Evolutionary conservation across 1,140 invertebrate genomes (phyloP).

Genomic region (Psilanteris sp.): DNA sequence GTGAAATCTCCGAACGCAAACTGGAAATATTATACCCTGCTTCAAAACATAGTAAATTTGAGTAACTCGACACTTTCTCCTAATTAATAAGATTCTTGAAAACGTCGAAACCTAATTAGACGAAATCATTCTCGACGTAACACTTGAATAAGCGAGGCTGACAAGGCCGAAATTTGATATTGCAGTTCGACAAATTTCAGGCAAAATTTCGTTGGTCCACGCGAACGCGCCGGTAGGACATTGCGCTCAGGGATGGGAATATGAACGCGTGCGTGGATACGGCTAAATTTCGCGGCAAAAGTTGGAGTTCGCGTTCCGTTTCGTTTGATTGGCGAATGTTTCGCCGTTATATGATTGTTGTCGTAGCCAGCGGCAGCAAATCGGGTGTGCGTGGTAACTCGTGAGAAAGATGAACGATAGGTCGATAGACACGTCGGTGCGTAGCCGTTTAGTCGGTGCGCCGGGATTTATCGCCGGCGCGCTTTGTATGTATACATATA

Average conservation of each 20-base stretch:
- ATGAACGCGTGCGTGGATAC: no score
- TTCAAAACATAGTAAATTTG: background rate
- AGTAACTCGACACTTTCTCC: conserved; percentile 10
- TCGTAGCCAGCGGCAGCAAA: conserved; percentile 44
- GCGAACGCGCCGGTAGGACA: no score
- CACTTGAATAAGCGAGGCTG: background rate
- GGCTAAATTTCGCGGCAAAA: conserved; percentile 2
- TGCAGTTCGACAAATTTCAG: no score
- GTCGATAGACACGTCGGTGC: conserved; percentile 68
- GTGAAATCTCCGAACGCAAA: no score
- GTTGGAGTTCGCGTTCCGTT: conserved; percentile 22
- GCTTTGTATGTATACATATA: conserved; percentile 20
- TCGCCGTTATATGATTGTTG: conserved; percentile 44
- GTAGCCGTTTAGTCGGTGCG: conserved; percentile 66
- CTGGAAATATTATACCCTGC: no score
- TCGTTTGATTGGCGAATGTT: no score
- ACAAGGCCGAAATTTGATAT: background rate
- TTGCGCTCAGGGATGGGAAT: no score
- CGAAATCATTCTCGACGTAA: background rate
- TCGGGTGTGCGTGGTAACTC: conserved; percentile 62
- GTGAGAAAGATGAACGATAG: conserved; percentile 75
- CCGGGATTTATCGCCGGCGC: conserved; percentile 65
- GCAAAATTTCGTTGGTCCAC: no score
- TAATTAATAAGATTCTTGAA: conserved; percentile 8
- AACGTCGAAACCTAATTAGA: conserved; percentile 7